phyloP scores from a whole-genome alignment of 2,113 vertebrate genomes.

The Buteo buteo region DNA sequence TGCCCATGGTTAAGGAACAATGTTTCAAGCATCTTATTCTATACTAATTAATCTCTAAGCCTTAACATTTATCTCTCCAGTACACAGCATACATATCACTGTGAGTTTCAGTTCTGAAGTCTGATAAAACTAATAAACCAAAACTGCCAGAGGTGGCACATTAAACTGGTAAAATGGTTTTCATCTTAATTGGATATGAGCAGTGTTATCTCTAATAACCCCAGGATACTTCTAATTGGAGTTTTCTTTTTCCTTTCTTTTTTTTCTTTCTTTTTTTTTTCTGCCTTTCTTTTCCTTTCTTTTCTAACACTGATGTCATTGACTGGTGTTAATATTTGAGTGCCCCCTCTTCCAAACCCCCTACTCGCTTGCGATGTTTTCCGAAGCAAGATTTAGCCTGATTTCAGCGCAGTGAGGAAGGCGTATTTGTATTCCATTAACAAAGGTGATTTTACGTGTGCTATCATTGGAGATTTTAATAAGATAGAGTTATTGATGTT shows the following conservation, averaged over 20 bases:
- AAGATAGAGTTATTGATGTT: constrained; percentile 50
- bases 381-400: background rate
- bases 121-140: constrained; percentile 82
- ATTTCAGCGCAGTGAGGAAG: background rate
- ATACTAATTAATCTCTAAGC: constrained; percentile 69
- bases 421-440: constrained; percentile 45
- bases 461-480: constrained; percentile 51
- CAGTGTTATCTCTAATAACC: constrained; percentile 80
- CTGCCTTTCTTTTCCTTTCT: constrained; percentile 25
- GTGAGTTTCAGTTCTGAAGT: constrained; percentile 74
- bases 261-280: background rate
- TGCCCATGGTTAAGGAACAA: constrained; percentile 61
- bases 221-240: constrained; percentile 83
- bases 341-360: background rate
- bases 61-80: constrained; percentile 64
- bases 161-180: constrained; percentile 81
- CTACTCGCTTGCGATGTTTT: background rate
- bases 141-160: constrained; percentile 82
- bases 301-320: constrained; percentile 64
- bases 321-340: constrained; percentile 64
- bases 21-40: constrained; percentile 67
- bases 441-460: constrained; percentile 49
- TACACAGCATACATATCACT: constrained; percentile 67
- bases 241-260: constrained; percentile 48
- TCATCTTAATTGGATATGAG: constrained; percentile 85